These are phyloP conservation scores for Muscina levida DNA, from an alignment of 2,888 invertebrate species.

Conservation along the genomic window DNA sequence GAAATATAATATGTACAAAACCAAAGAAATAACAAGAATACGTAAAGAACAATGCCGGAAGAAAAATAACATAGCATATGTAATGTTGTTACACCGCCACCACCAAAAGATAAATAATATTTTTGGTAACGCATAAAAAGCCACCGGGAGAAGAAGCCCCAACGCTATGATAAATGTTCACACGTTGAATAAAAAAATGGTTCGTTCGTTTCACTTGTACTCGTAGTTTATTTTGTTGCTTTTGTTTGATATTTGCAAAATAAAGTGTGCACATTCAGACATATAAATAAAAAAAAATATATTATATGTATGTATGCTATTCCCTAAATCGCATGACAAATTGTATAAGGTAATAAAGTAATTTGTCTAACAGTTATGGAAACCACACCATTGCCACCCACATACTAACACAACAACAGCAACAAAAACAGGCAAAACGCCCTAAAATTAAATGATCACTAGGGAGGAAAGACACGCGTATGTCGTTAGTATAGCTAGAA, in stretches of 20 bases:
- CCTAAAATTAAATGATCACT: not conserved
- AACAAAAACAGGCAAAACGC: not conserved
- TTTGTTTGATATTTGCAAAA: too few species aligned
- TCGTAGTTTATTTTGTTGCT: too few species aligned
- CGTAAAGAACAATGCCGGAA: too few species aligned
- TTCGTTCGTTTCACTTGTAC: not conserved
- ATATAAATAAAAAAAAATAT: not conserved
- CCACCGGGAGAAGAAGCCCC: constrained; percentile 42
- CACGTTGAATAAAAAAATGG: constrained; percentile 45
- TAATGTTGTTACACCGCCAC: too few species aligned
- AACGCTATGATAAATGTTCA: constrained; percentile 53
- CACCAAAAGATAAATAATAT: too few species aligned
- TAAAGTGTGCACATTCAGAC: constrained; percentile 18
- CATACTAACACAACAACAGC: constrained; percentile 13
- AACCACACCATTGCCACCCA: constrained; percentile 4
- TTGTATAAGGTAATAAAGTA: constrained; percentile 50
- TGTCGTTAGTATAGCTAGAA: too few species aligned
- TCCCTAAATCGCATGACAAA: constrained; percentile 42
- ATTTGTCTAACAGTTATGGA: constrained; percentile 47
- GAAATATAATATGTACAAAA: too few species aligned
- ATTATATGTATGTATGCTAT: not conserved
- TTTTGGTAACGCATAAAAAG: constrained; percentile 5
- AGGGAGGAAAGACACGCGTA: not conserved
- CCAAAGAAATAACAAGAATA: too few species aligned
- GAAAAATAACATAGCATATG: too few species aligned